Percentiles rank a stretch among this genome's conserved stretches.
Evolutionary conservation across 1,140 invertebrate species (phyloP).

Genomic region (Aphidius gifuensis): DNA sequence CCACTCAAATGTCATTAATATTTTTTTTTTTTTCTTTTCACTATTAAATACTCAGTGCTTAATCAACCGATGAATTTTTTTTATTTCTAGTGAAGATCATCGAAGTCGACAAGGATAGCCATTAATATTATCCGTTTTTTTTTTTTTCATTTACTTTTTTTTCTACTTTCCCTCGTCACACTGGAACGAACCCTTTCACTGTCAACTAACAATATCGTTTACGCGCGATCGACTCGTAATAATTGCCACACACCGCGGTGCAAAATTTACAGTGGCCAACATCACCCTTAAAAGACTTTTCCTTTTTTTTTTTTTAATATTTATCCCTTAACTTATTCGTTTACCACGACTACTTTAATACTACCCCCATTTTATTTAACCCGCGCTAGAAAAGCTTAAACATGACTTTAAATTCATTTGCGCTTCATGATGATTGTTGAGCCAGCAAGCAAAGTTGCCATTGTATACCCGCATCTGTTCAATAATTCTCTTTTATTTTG

Average conservation of each 20-base stretch:
- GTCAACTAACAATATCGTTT: conserved; percentile 45
- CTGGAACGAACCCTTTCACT: conserved; percentile 19
- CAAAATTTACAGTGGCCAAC: neutral
- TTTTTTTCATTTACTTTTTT: too few relatives aligned
- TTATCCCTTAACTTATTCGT: neutral
- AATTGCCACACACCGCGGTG: conserved; percentile 36
- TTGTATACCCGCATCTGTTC: conserved; percentile 47
- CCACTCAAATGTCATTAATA: too few relatives aligned
- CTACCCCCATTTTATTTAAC: too few relatives aligned
- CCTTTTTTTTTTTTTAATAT: conserved; percentile 2
- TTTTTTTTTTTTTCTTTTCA: too few relatives aligned
- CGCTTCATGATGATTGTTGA: conserved; percentile 19
- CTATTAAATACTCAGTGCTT: too few relatives aligned
- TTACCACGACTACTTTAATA: neutral
- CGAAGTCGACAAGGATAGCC: too few relatives aligned
- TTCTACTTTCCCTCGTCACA: neutral
- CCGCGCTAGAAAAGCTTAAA: too few relatives aligned
- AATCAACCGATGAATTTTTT: too few relatives aligned
- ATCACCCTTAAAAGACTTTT: conserved; percentile 9
- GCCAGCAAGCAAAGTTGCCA: conserved; percentile 29
- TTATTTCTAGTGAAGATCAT: too few relatives aligned
- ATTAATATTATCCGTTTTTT: too few relatives aligned
- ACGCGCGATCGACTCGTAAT: conserved; percentile 48
- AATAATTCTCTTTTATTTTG: neutral
- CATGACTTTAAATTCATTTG: conserved; percentile 50